Evolutionary conservation across 2,888 invertebrate genomes (phyloP).

Genomic region (Apotomis betuletana): DNA sequence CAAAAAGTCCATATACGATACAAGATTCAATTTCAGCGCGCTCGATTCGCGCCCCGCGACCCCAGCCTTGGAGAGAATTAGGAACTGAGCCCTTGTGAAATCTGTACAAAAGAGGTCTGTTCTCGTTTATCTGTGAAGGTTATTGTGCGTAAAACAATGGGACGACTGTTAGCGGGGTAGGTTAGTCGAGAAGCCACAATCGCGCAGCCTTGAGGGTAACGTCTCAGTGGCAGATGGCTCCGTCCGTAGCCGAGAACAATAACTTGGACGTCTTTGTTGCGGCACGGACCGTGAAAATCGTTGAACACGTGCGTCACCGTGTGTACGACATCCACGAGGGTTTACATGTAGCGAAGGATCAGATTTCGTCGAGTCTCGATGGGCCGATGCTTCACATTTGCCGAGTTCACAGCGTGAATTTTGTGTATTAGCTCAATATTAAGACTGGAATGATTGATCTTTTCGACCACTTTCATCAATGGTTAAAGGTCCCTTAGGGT

Average conservation of each 20-base stretch:
- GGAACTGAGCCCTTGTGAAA: slow-evolving; percentile 45
- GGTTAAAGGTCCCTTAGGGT: no score
- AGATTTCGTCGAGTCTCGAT: slow-evolving; percentile 26
- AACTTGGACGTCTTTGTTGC: slow-evolving; percentile 61
- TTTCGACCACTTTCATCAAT: no score
- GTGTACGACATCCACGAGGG: slow-evolving; percentile 45
- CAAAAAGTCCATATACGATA: slow-evolving; percentile 59
- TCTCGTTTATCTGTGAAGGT: slow-evolving; percentile 56
- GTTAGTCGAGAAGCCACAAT: slow-evolving; percentile 52
- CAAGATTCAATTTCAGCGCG: slow-evolving; percentile 61
- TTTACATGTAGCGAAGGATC: slow-evolving; percentile 51
- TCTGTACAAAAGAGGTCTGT: slow-evolving; percentile 50
- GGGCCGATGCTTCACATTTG: slow-evolving; percentile 40
- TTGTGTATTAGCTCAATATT: not conserved
- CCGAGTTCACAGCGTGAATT: slow-evolving; percentile 9
- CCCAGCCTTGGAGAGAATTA: slow-evolving; percentile 58
- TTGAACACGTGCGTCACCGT: slow-evolving; percentile 60
- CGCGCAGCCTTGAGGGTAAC: slow-evolving; percentile 60
- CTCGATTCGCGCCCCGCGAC: slow-evolving; percentile 48
- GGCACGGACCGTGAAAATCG: slow-evolving; percentile 65
- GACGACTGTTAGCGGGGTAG: slow-evolving; percentile 52
- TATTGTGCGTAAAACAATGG: slow-evolving; percentile 65
- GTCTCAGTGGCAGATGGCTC: slow-evolving; percentile 60
- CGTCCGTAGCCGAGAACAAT: slow-evolving; percentile 64
- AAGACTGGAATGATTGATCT: no score